Percentiles rank a stretch among this genome's conserved stretches.
These are phyloP conservation scores for Nothoprocta perdicaria DNA, from an alignment of 2,113 vertebrate species.

Conservation along the genomic window DNA sequence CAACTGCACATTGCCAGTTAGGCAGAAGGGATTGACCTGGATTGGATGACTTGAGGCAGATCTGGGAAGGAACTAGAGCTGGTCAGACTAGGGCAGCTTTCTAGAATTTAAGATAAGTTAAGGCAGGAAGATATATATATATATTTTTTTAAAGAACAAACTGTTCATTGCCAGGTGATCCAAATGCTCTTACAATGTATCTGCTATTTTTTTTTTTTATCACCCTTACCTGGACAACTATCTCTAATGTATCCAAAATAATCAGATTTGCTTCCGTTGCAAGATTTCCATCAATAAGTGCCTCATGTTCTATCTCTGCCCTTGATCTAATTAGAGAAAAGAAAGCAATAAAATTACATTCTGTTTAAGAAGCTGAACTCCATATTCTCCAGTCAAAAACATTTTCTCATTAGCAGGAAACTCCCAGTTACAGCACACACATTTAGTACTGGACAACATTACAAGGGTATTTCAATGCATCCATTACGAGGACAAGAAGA, in stretches of 20 bases:
- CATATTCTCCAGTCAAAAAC: not conserved
- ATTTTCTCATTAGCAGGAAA: not conserved
- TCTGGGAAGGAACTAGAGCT: not conserved
- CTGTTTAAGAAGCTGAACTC: not conserved
- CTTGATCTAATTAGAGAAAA: slow-evolving; percentile 84
- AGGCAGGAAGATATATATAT: not conserved
- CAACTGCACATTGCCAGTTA: not conserved
- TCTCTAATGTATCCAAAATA: slow-evolving; percentile 95
- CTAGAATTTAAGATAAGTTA: not conserved
- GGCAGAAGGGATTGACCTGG: not conserved
- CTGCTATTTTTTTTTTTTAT: not conserved
- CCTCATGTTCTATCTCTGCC: slow-evolving; percentile 97
- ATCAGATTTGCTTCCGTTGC: slow-evolving; percentile 97
- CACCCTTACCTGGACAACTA: slow-evolving; percentile 91
- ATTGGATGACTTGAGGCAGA: not conserved
- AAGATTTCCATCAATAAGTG: slow-evolving; percentile 96
- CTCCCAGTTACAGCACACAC: not conserved
- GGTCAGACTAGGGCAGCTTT: fast-evolving
- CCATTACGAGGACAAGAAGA: not conserved
- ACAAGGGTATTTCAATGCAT: not conserved
- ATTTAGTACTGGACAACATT: slow-evolving; percentile 18
- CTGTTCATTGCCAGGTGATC: not conserved
- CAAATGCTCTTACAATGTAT: not conserved
- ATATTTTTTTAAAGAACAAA: not conserved
- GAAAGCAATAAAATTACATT: slow-evolving; percentile 41